These are phyloP conservation scores for Lagenorhynchus albirostris DNA, from an alignment of 2,113 vertebrate species.

Conservation along the genomic window DNA sequence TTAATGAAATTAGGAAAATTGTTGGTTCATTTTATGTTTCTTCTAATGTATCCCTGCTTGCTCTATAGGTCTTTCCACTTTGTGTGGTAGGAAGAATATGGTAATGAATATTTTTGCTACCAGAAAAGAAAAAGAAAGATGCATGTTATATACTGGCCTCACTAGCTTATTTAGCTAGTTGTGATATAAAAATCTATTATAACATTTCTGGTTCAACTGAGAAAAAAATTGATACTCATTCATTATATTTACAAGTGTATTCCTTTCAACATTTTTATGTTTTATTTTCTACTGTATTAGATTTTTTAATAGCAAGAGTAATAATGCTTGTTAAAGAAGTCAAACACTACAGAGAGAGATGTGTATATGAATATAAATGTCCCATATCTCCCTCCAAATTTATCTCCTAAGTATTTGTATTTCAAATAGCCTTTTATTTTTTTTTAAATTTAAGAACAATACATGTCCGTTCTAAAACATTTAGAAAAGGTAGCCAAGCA, in stretches of 20 bases:
- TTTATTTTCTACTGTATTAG: background rate
- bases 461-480: background rate
- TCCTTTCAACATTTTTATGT: background rate
- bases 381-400: background rate
- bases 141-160: background rate
- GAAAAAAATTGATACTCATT: background rate
- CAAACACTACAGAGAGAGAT: background rate
- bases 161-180: background rate
- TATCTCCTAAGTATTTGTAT: background rate
- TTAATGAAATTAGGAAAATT: background rate
- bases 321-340: background rate
- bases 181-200: background rate
- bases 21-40: background rate
- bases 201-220: background rate
- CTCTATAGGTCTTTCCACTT: background rate
- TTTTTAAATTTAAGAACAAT: background rate
- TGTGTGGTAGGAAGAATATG: background rate
- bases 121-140: background rate
- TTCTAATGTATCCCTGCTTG: background rate
- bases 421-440: background rate
- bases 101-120: background rate
- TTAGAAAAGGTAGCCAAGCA: background rate
- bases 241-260: background rate
- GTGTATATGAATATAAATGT: background rate
- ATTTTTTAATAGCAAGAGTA: background rate